Evolutionary conservation across 2,888 invertebrate genomes (phyloP).

Genomic region (Lymantria dispar): DNA sequence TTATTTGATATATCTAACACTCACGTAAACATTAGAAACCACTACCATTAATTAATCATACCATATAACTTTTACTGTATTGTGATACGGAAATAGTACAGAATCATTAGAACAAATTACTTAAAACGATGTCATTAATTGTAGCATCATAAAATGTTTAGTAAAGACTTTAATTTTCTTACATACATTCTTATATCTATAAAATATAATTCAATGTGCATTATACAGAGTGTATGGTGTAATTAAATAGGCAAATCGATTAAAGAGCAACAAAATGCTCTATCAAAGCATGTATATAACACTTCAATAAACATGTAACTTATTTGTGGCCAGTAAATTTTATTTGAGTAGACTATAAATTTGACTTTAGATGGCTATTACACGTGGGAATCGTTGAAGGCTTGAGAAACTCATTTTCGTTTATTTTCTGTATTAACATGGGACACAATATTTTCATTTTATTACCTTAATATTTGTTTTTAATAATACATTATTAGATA

Average conservation of each 20-base stretch:
- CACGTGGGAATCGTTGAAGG: constrained; percentile 20
- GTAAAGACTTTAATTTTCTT: neutral
- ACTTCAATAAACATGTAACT: constrained; percentile 26
- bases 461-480: no score
- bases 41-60: no score
- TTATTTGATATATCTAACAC: no score
- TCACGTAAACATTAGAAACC: no score
- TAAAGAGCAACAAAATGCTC: constrained; percentile 30
- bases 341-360: constrained; percentile 27
- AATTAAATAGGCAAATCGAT: constrained; percentile 19
- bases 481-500: no score
- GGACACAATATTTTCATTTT: neutral
- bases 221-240: constrained; percentile 3
- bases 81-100: neutral
- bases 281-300: constrained; percentile 21
- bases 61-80: no score
- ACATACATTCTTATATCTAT: neutral
- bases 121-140: neutral
- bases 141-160: neutral
- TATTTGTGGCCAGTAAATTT: constrained; percentile 31
- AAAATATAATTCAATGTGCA: constrained; percentile 6
- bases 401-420: constrained; percentile 8
- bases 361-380: constrained; percentile 18
- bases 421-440: neutral
- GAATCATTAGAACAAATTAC: constrained; percentile 4